Conservation (phyloP, 2,888 invertebrate genomes). For the Aleiodes testaceus region DNA sequence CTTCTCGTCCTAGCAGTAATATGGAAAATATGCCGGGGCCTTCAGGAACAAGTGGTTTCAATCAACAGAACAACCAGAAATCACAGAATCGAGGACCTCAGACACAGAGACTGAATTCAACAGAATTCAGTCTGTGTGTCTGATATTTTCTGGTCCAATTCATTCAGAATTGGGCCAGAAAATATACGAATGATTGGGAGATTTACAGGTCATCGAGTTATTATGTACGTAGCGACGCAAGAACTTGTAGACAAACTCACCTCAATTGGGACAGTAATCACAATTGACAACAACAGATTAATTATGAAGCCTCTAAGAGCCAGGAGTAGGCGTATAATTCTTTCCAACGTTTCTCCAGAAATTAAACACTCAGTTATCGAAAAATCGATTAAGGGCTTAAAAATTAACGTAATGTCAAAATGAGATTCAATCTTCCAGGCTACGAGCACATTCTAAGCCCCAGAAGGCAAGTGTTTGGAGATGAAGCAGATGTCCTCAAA, state of each 20-base stretch:
- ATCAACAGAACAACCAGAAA: too few relatives aligned
- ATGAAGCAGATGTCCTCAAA: neutral
- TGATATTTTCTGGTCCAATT: too few relatives aligned
- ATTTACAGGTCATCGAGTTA: constrained; percentile 43
- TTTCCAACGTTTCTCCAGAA: constrained; percentile 35
- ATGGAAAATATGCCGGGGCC: too few relatives aligned
- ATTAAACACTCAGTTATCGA: constrained; percentile 27
- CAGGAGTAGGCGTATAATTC: constrained; percentile 28
- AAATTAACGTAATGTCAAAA: neutral
- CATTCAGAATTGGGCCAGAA: constrained; percentile 23
- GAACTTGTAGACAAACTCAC: constrained; percentile 36
- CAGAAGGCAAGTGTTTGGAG: neutral
- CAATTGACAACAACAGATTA: neutral
- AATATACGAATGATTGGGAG: constrained; percentile 39
- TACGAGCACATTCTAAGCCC: neutral
- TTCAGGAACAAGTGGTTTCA: too few relatives aligned
- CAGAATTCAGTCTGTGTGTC: constrained; percentile 29
- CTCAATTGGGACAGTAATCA: constrained; percentile 14
- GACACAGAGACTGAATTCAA: too few relatives aligned
- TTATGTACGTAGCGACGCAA: constrained; percentile 31
- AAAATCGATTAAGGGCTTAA: constrained; percentile 3
- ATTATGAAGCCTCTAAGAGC: constrained; percentile 25
- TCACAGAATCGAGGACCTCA: too few relatives aligned
- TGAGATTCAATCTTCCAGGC: neutral
- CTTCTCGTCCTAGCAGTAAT: too few relatives aligned